Evolutionary conservation across 1,140 invertebrate genomes (phyloP).

Genomic region (Drosophila kepulauana): DNA sequence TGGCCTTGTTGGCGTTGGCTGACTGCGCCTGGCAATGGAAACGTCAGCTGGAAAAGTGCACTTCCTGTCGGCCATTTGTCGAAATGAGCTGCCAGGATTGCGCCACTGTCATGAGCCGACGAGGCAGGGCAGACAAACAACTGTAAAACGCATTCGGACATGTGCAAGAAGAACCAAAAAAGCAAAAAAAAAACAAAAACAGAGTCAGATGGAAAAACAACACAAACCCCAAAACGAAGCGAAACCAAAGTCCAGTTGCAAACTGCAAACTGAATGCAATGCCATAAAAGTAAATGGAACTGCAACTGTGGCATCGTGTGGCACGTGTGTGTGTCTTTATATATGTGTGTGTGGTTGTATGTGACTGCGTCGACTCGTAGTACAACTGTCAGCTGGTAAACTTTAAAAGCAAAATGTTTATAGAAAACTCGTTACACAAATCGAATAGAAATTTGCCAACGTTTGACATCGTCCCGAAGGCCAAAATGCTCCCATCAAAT

Average conservation of each 20-base stretch:
- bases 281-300: slow-evolving; percentile 81
- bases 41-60: slow-evolving; percentile 51
- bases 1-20: too few species aligned
- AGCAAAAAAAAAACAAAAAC: slow-evolving; percentile 19
- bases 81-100: slow-evolving; percentile 79
- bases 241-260: slow-evolving; percentile 37
- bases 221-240: slow-evolving; percentile 4
- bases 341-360: slow-evolving; percentile 3
- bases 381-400: slow-evolving; percentile 73
- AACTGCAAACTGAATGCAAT: slow-evolving; percentile 36
- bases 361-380: slow-evolving; percentile 22
- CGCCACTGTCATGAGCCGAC: slow-evolving; percentile 67
- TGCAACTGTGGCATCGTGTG: slow-evolving; percentile 17
- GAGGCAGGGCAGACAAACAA: slow-evolving; percentile 68
- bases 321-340: slow-evolving; percentile 34
- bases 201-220: neutral
- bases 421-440: slow-evolving; percentile 83
- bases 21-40: slow-evolving; percentile 16
- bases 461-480: slow-evolving; percentile 52
- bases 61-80: slow-evolving; percentile 78
- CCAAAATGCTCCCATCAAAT: slow-evolving; percentile 17
- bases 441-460: slow-evolving; percentile 75
- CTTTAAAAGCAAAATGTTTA: slow-evolving; percentile 82
- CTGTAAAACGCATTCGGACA: slow-evolving; percentile 80
- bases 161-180: slow-evolving; percentile 23